Conservation (phyloP, 1,140 invertebrate genomes). For the Leptinotarsa lineolata region DNA sequence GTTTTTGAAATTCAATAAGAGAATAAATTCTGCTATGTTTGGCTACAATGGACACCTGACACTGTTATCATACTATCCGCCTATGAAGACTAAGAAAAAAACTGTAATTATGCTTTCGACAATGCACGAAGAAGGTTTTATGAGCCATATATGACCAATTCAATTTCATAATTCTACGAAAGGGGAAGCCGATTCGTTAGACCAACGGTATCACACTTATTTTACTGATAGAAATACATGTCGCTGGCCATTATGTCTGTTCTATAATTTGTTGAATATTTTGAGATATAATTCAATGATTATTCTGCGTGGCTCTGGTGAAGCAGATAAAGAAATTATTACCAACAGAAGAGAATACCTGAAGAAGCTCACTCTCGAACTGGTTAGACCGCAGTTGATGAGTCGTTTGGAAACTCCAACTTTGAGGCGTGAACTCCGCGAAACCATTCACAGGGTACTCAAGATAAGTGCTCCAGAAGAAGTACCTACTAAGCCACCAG, state of each 20-base stretch:
- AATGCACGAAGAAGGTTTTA: neutral
- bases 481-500: neutral
- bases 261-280: no score
- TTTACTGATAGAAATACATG: no score
- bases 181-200: neutral
- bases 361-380: neutral
- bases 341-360: neutral
- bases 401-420: no score
- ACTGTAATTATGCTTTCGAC: neutral
- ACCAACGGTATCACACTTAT: neutral
- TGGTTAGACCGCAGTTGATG: neutral
- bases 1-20: neutral
- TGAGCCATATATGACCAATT: neutral
- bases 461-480: neutral
- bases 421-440: no score
- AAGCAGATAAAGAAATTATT: no score
- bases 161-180: neutral
- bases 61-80: neutral
- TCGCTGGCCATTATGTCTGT: no score
- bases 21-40: neutral
- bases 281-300: no score
- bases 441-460: neutral
- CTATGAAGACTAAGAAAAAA: neutral
- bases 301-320: no score
- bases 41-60: neutral